Base-by-base conservation (phyloP, 2,888 invertebrate species). In the Limnephilus lunatus region DNA sequence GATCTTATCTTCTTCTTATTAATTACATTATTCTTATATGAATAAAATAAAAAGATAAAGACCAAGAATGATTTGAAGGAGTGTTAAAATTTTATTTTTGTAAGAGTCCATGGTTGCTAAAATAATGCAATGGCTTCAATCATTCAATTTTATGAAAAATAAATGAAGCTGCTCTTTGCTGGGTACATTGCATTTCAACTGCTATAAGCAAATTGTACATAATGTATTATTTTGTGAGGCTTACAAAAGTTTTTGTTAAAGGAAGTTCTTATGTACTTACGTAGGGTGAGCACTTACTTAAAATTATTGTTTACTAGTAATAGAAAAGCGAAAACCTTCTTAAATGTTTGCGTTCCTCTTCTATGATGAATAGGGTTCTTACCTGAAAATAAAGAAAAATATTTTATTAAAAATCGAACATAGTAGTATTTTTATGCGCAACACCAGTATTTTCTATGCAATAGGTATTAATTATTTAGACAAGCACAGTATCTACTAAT, bases 301-400 rank as follows among this genome's bases (percentile, higher is more conserved):
- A 68, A 68, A 25, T 1, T 44, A 12, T 68, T 25, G 19, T 68
- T 68, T 9, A 25, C 1, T 7, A 25, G 25, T 25, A 68, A 68
- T 68, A 25, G 68, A 68, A 68, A 68, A 25, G n/a, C 25, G 68
- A 68, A 68, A 68, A 68, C 68, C 68, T 68, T 25, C 19, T 68
- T 68, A 25, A 68, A 25, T 68, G 68, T 68, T 25, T 68, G 25
- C 7, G 68, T n/a, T 25, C 25, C 68, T 68, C n/a, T 68, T 68
- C 68, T 25, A n/a, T 9, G 68, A n/a, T n/a, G 68, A 68, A 68
- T 83, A 9, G 7, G 35, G 11, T 83, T 35, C 83, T 35, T 83
- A 83, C 83, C 83, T 83, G 83, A 14, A 83, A 83, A 31, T 32
- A 83, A 83, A 35, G 25, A 83, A 11, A 83, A 83, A 83, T 35